phyloP scores from a whole-genome alignment of 2,797 vertebrate species.

The Merluccius polli region DNA sequence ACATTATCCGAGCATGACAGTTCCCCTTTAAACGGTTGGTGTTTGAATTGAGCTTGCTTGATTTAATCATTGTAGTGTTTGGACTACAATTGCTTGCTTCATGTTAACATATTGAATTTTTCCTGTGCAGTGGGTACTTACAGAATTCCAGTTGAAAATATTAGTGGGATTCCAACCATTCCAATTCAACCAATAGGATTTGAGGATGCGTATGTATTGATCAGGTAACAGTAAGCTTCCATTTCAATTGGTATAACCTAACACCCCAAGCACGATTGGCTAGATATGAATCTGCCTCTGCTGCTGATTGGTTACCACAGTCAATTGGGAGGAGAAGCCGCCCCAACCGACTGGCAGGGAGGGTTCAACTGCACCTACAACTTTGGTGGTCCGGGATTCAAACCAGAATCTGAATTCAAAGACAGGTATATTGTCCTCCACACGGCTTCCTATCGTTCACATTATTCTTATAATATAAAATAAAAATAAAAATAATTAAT shows the following conservation, averaged over 20 bases:
- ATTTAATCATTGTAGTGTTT: background rate
- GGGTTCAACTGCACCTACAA: conserved; percentile 78
- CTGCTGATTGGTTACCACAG: conserved; percentile 56
- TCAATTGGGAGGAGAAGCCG: conserved; percentile 61
- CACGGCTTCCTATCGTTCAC: background rate
- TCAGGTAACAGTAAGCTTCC: conserved; percentile 69
- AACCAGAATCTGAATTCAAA: conserved; percentile 28
- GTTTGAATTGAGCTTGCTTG: background rate
- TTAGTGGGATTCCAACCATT: conserved; percentile 78
- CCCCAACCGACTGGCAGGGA: conserved; percentile 73
- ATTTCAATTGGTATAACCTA: background rate
- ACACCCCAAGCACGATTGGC: background rate
- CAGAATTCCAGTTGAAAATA: conserved; percentile 64
- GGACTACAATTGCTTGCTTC: background rate
- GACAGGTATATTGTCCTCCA: conserved; percentile 56
- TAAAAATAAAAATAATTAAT: no score
- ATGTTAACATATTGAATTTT: background rate
- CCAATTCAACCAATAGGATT: conserved; percentile 87
- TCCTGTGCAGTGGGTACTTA: conserved; percentile 74
- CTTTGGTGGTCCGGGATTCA: conserved; percentile 81
- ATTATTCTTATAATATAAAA: background rate
- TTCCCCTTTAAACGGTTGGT: background rate
- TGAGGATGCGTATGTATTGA: conserved; percentile 76
- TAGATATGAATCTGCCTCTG: background rate
- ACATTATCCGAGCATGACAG: no score